phyloP scores from a whole-genome alignment of 2,888 invertebrate genomes.

The Epirrhoe tristata region DNA sequence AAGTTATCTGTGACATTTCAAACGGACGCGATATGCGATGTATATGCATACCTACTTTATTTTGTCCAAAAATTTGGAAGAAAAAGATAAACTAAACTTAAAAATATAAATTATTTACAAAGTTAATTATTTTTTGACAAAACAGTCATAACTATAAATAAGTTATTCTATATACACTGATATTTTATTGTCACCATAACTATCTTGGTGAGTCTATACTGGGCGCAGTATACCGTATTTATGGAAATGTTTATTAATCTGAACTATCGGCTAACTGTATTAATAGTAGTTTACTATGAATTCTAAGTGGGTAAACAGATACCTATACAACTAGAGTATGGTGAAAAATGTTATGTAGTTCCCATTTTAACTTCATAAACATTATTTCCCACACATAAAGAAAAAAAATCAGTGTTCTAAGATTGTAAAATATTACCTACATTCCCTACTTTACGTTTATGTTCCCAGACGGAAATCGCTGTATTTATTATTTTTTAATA shows the following conservation, averaged over 20 bases:
- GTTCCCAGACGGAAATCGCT: slow-evolving; percentile 17
- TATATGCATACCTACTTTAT: slow-evolving; percentile 46
- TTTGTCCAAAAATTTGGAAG: slow-evolving; percentile 16
- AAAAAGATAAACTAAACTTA: slow-evolving; percentile 19
- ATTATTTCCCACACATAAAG: slow-evolving; percentile 1
- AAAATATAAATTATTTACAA: slow-evolving; percentile 69
- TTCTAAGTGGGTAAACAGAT: slow-evolving; percentile 16
- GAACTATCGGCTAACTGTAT: slow-evolving; percentile 23
- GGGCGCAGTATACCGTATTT: slow-evolving; percentile 7
- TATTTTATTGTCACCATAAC: slow-evolving; percentile 84
- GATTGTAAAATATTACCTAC: neutral
- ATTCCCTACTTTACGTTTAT: neutral
- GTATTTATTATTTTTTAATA: neutral
- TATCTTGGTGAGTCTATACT: slow-evolving; percentile 68
- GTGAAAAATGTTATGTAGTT: slow-evolving; percentile 6
- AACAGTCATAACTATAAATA: slow-evolving; percentile 44
- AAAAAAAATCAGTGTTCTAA: neutral
- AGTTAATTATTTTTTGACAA: slow-evolving; percentile 53
- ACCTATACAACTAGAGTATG: slow-evolving; percentile 5
- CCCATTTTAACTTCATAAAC: slow-evolving; percentile 1
- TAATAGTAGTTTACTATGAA: slow-evolving; percentile 10
- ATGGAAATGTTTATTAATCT: slow-evolving; percentile 8
- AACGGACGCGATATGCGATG: slow-evolving; percentile 71
- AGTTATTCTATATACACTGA: slow-evolving; percentile 77
- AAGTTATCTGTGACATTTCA: slow-evolving; percentile 54